Evolutionary conservation across 2,888 invertebrate genomes (phyloP).

Genomic region (Dexiosoma caninum): DNA sequence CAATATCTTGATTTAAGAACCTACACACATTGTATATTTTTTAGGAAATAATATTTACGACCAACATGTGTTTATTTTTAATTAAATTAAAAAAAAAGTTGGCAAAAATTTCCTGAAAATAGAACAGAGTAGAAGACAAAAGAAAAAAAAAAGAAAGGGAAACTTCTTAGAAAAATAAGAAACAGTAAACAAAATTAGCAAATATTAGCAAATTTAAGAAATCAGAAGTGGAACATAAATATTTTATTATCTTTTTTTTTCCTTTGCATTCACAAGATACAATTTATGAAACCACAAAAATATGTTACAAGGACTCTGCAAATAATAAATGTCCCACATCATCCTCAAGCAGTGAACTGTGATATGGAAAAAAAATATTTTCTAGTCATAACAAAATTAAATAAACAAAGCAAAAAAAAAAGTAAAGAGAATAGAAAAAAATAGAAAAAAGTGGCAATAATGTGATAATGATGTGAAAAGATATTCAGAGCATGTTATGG

Average conservation of each 20-base stretch:
- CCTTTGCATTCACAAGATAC: not conserved
- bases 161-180: too few relatives aligned
- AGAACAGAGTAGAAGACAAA: too few relatives aligned
- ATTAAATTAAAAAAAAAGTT: too few relatives aligned
- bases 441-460: not conserved
- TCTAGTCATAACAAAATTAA: too few relatives aligned
- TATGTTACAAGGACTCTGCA: not conserved
- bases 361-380: not conserved
- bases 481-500: not conserved
- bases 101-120: too few relatives aligned
- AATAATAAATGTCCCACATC: not conserved
- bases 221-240: not conserved
- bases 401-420: not conserved
- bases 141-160: too few relatives aligned
- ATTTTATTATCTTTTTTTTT: not conserved
- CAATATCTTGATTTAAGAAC: too few relatives aligned
- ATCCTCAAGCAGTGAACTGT: not conserved
- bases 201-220: not conserved
- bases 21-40: too few relatives aligned
- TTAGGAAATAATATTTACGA: too few relatives aligned
- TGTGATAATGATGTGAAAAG: not conserved
- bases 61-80: too few relatives aligned
- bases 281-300: not conserved
- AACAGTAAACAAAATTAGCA: not conserved
- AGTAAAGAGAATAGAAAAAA: not conserved